Evolutionary conservation across 2,888 invertebrate genomes (phyloP).

Genomic region (Orgyia antiqua): DNA sequence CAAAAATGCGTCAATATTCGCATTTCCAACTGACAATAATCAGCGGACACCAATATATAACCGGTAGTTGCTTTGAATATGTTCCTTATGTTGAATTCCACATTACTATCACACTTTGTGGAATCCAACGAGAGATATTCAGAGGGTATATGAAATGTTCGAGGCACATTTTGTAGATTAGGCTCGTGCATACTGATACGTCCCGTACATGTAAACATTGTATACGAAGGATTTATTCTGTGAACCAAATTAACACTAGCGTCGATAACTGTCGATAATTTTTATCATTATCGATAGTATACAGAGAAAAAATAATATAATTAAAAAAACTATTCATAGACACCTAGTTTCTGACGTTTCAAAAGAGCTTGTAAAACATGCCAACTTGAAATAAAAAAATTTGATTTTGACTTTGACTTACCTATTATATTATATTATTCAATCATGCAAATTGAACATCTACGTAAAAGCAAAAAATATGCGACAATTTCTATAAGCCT

Average conservation of each 20-base stretch:
- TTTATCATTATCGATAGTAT: too few species aligned
- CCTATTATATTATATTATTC: too few species aligned
- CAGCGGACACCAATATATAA: slow-evolving; percentile 89
- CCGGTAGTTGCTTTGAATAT: slow-evolving; percentile 81
- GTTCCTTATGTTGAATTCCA: slow-evolving; percentile 81
- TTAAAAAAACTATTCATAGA: too few species aligned
- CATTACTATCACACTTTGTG: slow-evolving; percentile 37
- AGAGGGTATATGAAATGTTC: slow-evolving; percentile 84
- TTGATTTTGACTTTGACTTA: too few species aligned
- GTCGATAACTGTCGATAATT: too few species aligned
- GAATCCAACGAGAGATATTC: slow-evolving; percentile 37
- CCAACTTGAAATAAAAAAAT: too few species aligned
- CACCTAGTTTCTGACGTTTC: too few species aligned
- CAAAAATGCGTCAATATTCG: slow-evolving; percentile 95
- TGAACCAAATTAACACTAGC: slow-evolving; percentile 24
- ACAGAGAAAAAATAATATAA: too few species aligned
- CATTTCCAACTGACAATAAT: slow-evolving; percentile 97
- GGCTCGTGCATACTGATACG: slow-evolving; percentile 95
- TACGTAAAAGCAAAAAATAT: too few species aligned
- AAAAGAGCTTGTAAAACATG: too few species aligned
- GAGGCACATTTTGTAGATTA: slow-evolving; percentile 94
- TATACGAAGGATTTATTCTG: slow-evolving; percentile 82
- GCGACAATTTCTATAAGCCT: too few species aligned
- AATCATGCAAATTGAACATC: too few species aligned
- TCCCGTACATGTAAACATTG: slow-evolving; percentile 86